phyloP scores from a whole-genome alignment of 2,797 vertebrate species.

The Pagetopsis macropterus region DNA sequence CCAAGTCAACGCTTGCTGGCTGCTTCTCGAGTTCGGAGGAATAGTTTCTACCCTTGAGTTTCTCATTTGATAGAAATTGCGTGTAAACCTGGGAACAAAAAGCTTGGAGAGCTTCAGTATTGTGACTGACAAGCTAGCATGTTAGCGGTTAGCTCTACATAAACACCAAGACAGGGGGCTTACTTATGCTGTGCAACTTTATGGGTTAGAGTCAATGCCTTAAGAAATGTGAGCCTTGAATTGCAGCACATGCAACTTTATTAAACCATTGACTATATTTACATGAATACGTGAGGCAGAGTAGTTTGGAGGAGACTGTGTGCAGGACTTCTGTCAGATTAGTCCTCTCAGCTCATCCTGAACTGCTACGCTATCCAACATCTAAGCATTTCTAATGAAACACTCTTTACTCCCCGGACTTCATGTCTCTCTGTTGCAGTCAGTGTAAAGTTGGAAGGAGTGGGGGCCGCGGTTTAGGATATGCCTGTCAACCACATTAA shows the following conservation, averaged over 20 bases:
- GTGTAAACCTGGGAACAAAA: not conserved
- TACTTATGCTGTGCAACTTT: not conserved
- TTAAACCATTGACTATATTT: conserved; percentile 17
- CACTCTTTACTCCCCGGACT: conserved; percentile 38
- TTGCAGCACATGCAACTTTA: not conserved
- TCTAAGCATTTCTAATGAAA: conserved; percentile 56
- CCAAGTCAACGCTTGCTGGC: not conserved
- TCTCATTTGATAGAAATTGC: not conserved
- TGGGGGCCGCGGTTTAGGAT: conserved; percentile 12
- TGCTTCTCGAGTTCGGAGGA: not conserved
- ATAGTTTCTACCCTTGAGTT: not conserved
- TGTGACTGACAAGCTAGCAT: not conserved
- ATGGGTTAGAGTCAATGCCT: not conserved
- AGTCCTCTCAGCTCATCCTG: conserved; percentile 50
- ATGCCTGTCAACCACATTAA: conserved; percentile 70
- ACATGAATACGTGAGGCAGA: conserved; percentile 11
- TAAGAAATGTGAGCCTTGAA: not conserved
- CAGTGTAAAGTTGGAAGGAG: conserved; percentile 14
- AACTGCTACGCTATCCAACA: conserved; percentile 47
- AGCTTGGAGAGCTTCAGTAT: not conserved
- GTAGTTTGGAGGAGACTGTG: conserved; percentile 16
- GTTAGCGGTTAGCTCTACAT: not conserved
- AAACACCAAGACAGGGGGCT: not conserved
- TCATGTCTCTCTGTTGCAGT: conserved; percentile 38
- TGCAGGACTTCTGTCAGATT: conserved; percentile 35